Evolutionary conservation across 2,797 vertebrate species (phyloP).

Genomic region (Thripadectes ignobilis): DNA sequence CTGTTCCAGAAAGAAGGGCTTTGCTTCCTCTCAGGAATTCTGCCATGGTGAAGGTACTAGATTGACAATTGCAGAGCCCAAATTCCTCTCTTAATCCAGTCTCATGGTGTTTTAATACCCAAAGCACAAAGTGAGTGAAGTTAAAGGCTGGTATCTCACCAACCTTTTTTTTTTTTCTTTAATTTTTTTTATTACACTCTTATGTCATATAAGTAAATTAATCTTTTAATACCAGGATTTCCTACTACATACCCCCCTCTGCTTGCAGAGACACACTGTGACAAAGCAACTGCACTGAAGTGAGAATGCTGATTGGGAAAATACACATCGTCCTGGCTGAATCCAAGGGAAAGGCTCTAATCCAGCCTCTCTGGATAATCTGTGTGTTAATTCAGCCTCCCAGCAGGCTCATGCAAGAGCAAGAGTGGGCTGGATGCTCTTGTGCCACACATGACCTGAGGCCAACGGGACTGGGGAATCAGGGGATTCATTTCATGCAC

Average conservation of each 20-base stretch:
- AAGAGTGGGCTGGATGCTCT: background rate
- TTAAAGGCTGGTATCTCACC: conserved; percentile 41
- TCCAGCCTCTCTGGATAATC: background rate
- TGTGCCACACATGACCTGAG: background rate
- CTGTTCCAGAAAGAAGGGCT: background rate
- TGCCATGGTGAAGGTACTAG: background rate
- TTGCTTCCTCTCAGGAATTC: background rate
- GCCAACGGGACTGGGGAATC: background rate
- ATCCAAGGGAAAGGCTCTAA: background rate
- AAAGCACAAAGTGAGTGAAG: conserved; percentile 16
- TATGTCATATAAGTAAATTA: conserved; percentile 51
- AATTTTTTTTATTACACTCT: background rate
- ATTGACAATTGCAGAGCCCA: conserved; percentile 40
- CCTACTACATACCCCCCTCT: background rate
- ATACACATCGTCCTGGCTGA: background rate
- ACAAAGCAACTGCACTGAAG: background rate
- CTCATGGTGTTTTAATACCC: conserved; percentile 39
- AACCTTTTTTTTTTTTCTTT: background rate
- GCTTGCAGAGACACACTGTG: conserved; percentile 11
- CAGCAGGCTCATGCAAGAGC: background rate
- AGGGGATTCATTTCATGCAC: fast-evolving
- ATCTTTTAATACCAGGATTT: conserved; percentile 67
- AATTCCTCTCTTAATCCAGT: conserved; percentile 58
- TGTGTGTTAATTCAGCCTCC: background rate
- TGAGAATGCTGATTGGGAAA: background rate